A percentile compares a stretch with the other conserved stretches of the same genome.
These are phyloP conservation scores for Sturmia bella DNA, from an alignment of 2,888 invertebrate species.

Conservation along the genomic window DNA sequence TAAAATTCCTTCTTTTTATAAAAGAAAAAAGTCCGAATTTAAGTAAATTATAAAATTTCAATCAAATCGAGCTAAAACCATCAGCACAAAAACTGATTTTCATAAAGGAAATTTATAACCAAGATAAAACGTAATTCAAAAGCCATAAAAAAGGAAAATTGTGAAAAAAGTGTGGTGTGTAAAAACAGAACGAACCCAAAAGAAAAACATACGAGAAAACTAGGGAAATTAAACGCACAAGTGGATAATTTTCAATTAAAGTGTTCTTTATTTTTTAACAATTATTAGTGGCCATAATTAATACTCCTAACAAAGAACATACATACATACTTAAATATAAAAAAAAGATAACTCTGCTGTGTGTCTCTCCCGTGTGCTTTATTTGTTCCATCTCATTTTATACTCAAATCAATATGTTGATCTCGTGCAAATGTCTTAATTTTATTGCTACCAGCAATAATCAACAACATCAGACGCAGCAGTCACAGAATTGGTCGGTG, in stretches of 20 bases:
- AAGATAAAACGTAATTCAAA: conserved; percentile 65
- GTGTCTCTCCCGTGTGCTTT: conserved; percentile 35
- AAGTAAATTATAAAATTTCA: background rate
- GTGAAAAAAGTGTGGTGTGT: conserved; percentile 44
- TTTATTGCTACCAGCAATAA: conserved; percentile 76
- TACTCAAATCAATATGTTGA: conserved; percentile 74
- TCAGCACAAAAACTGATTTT: conserved; percentile 45
- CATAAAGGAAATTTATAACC: conserved; percentile 47
- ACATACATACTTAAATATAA: conserved; percentile 25
- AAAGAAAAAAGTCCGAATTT: conserved; percentile 65
- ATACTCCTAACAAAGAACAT: conserved; percentile 54
- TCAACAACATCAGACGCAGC: conserved; percentile 54
- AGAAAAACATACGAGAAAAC: conserved; percentile 30
- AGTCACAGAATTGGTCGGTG: conserved; percentile 27
- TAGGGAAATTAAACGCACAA: conserved; percentile 48
- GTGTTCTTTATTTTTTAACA: conserved; percentile 40
- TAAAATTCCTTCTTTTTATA: conserved; percentile 61
- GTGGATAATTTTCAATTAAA: conserved; percentile 44
- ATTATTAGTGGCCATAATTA: conserved; percentile 63
- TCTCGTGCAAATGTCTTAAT: conserved; percentile 90
- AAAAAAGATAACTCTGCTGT: conserved; percentile 29
- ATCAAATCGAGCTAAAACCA: conserved; percentile 12
- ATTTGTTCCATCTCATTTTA: conserved; percentile 28
- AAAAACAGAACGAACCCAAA: conserved; percentile 25
- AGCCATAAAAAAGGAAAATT: conserved; percentile 53